These are phyloP conservation scores for Limnephilus rhombicus DNA, from an alignment of 2,888 invertebrate genomes.

Conservation along the genomic window DNA sequence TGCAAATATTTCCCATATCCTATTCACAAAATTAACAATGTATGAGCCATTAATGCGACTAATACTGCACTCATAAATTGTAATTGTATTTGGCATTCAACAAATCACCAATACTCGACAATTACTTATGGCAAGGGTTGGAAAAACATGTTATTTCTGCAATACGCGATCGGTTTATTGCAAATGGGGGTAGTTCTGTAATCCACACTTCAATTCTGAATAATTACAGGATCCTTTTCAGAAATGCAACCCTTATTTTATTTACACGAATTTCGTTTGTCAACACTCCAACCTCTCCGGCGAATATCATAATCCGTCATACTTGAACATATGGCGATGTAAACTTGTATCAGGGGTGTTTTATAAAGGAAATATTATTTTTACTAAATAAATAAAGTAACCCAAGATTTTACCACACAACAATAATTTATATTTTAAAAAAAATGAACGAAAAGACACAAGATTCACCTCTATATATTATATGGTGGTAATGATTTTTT, in stretches of 20 bases:
- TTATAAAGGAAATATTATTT: background rate
- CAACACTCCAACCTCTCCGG: conserved; percentile 55
- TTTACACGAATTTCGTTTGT: conserved; percentile 53
- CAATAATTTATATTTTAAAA: background rate
- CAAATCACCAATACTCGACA: background rate
- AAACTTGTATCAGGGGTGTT: background rate
- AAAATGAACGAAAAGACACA: background rate
- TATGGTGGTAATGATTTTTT: no score
- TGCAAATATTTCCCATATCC: no score
- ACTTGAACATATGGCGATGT: conserved; percentile 56
- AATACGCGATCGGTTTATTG: conserved; percentile 41
- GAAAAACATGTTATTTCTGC: conserved; percentile 41
- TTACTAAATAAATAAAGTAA: background rate
- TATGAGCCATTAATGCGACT: background rate
- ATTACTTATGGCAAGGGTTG: background rate
- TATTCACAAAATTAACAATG: background rate
- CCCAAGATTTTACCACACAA: background rate
- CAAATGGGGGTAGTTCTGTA: conserved; percentile 3
- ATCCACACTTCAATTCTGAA: conserved; percentile 49
- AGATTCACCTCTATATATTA: no score
- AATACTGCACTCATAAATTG: background rate
- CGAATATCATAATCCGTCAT: conserved; percentile 63
- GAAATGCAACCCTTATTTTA: conserved; percentile 48
- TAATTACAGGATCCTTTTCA: conserved; percentile 55
- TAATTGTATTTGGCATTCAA: background rate